Percentiles rank a stretch among this genome's conserved stretches.
phyloP scores from a whole-genome alignment of 2,113 vertebrate species.

The Gobiocypris rarus region DNA sequence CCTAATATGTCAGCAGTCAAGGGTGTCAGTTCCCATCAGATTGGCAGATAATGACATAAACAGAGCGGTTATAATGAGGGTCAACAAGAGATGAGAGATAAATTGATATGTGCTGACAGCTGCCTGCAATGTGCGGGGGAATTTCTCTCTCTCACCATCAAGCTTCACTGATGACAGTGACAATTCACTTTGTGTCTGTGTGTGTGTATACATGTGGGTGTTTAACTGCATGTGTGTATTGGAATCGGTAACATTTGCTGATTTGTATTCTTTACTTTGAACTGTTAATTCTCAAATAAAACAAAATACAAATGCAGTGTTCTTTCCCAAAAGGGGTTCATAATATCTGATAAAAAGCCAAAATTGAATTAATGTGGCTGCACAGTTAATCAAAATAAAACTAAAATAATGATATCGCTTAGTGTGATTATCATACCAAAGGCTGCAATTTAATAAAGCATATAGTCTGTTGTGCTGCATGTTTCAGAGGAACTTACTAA shows the following conservation, averaged over 20 bases:
- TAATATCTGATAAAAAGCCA: neutral
- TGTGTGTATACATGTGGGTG: neutral
- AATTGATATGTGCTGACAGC: slow-evolving; percentile 53
- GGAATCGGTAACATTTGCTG: neutral
- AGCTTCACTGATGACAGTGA: slow-evolving; percentile 30
- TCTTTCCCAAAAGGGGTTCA: neutral
- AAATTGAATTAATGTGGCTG: neutral
- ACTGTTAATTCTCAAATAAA: neutral
- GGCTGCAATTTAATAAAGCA: too few relatives aligned
- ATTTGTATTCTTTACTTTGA: neutral
- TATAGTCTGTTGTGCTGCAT: too few relatives aligned
- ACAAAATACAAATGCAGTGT: neutral
- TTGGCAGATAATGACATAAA: slow-evolving; percentile 66
- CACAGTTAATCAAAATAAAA: neutral
- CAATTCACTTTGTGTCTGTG: slow-evolving; percentile 30
- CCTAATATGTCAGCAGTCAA: slow-evolving; percentile 67
- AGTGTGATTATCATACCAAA: too few relatives aligned
- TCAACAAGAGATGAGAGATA: slow-evolving; percentile 64
- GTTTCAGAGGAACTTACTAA: too few relatives aligned
- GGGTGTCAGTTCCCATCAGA: slow-evolving; percentile 68
- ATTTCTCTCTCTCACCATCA: slow-evolving; percentile 23
- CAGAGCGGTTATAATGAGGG: slow-evolving; percentile 61
- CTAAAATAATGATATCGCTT: too few relatives aligned
- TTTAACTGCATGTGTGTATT: neutral
- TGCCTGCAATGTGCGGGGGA: neutral